A percentile compares a stretch with the other conserved stretches of the same genome.
Conservation (phyloP, 2,113 vertebrate species). For the Pithys albifrons region DNA sequence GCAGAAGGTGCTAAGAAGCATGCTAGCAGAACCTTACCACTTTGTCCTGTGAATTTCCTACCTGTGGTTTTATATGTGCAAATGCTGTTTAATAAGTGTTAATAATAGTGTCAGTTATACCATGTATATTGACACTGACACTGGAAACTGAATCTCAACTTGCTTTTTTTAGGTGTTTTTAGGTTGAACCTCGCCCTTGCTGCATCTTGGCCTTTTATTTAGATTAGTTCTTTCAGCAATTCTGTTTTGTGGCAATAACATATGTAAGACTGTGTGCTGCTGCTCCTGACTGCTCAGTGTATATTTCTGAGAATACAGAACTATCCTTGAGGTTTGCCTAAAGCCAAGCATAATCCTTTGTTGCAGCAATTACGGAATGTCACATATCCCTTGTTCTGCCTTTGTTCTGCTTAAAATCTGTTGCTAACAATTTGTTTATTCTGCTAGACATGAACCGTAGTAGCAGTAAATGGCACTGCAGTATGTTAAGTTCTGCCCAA, state of each 20-base stretch:
- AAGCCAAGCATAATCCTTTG: not conserved
- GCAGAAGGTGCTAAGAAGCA: not conserved
- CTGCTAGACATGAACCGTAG: not conserved
- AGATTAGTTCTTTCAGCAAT: not conserved
- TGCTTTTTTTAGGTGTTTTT: not conserved
- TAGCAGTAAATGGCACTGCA: not conserved
- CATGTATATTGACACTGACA: not conserved
- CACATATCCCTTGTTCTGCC: not conserved
- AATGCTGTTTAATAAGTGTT: not conserved
- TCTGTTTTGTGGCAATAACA: not conserved
- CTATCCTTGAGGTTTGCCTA: not conserved
- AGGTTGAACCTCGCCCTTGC: not conserved
- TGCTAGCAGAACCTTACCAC: not conserved
- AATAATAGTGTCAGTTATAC: not conserved
- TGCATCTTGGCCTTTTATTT: not conserved
- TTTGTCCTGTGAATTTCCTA: not conserved
- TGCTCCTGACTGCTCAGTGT: not conserved
- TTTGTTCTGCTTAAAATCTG: constrained; percentile 17
- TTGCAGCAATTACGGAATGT: not conserved
- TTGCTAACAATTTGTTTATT: not conserved
- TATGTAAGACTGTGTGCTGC: not conserved
- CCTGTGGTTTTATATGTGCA: not conserved
- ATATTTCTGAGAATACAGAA: not conserved
- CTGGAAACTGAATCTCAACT: not conserved
- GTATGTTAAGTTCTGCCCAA: not conserved